These are phyloP conservation scores for Dendrolimus kikuchii DNA, from an alignment of 1,140 invertebrate species.

Conservation along the genomic window DNA sequence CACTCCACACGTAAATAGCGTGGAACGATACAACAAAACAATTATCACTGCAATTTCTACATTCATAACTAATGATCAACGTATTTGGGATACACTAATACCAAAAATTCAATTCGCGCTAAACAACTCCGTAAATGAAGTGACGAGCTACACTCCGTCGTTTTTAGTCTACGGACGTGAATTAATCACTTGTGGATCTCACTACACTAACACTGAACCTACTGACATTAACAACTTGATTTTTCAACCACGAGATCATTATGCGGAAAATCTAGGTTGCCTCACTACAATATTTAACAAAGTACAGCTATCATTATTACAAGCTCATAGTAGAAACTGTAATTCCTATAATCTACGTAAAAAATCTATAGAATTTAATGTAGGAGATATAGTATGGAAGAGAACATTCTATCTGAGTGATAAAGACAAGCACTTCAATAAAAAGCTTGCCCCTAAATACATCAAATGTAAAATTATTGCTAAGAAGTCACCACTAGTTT, in stretches of 20 bases:
- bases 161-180: conserved; percentile 19
- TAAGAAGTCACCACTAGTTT: conserved; percentile 13
- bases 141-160: conserved; percentile 17
- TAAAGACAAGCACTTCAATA: conserved; percentile 11
- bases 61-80: conserved; percentile 13
- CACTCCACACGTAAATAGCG: conserved; percentile 11
- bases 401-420: conserved; percentile 15
- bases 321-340: conserved; percentile 12
- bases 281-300: conserved; percentile 13
- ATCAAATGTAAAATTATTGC: conserved; percentile 11
- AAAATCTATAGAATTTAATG: conserved; percentile 10
- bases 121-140: conserved; percentile 15
- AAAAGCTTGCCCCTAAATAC: conserved; percentile 21
- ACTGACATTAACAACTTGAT: conserved; percentile 7
- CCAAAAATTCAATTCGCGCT: conserved; percentile 18
- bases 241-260: conserved; percentile 11
- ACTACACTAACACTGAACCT: conserved; percentile 14
- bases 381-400: conserved; percentile 19
- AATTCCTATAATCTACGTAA: conserved; percentile 12
- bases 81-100: conserved; percentile 10
- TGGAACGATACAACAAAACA: too few species aligned
- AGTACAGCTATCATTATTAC: conserved; percentile 9
- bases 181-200: conserved; percentile 12
- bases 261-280: conserved; percentile 15
- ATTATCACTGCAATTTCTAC: conserved; percentile 13